These are phyloP conservation scores for Cheilosia grossa DNA, from an alignment of 2,888 invertebrate genomes.

Conservation along the genomic window DNA sequence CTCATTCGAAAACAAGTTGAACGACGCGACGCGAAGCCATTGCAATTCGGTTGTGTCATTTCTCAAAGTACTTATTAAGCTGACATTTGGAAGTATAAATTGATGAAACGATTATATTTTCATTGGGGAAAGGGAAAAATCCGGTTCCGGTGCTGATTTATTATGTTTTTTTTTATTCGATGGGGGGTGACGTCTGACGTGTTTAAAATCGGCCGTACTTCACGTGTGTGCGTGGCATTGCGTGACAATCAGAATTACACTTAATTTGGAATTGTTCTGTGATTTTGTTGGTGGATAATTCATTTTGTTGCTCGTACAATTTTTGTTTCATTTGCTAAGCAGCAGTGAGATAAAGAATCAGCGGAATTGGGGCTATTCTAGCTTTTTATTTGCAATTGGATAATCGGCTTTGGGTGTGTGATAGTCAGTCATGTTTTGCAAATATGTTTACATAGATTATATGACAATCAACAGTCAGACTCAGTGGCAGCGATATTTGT, in stretches of 20 bases:
- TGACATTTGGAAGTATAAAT: conserved; percentile 11
- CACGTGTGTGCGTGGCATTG: not conserved
- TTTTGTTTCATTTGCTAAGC: not conserved
- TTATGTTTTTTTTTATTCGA: not conserved
- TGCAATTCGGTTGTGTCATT: conserved; percentile 6
- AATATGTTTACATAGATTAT: too few relatives aligned
- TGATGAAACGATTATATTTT: conserved; percentile 10
- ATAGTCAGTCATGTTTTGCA: too few relatives aligned
- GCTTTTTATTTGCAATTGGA: too few relatives aligned
- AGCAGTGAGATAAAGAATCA: not conserved
- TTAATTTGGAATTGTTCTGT: conserved; percentile 13
- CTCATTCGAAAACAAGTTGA: not conserved
- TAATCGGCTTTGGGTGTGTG: too few relatives aligned
- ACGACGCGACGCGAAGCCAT: not conserved
- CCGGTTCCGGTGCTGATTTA: not conserved
- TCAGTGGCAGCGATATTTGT: too few relatives aligned
- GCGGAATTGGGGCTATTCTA: not conserved
- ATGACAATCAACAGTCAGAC: too few relatives aligned
- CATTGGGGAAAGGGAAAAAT: not conserved
- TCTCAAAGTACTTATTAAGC: conserved; percentile 10
- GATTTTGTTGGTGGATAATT: conserved; percentile 3
- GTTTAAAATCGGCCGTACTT: not conserved
- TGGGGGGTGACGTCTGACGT: not conserved
- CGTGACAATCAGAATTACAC: conserved; percentile 22
- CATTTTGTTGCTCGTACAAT: not conserved